Base-by-base conservation (phyloP, 2,888 invertebrate species). In the Tribolium freemani region DNA sequence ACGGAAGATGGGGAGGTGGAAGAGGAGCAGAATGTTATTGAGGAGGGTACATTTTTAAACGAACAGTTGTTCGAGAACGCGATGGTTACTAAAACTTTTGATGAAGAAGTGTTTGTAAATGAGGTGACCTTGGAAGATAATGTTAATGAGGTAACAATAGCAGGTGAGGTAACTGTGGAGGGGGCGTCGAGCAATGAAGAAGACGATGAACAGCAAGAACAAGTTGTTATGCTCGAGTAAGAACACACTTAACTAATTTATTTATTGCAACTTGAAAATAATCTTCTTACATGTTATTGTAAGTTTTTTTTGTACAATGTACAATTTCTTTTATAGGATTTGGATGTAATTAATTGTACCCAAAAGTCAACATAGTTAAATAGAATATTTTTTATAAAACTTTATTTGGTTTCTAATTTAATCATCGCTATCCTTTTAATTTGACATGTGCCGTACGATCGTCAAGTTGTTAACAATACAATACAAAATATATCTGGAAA, bases 121-220 rank as follows among this genome's bases (percentile, higher is more conserved):
- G 86, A 86, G 76, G 85, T 86, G 21, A 86, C 86, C 31, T 79
- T 86, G 69, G 86, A 86, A 61, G 85, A 84, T 70, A 81, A 83
- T 58, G 81, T 81, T 4, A 83, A 84, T 68, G 84, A 84, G 73
- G 82, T 84, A 44, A 83, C 83, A 26, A 81, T 84, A 4, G 83
- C 82, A 56, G 83, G 83, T 63, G 81, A 82, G 69, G 77, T 81
- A 16, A 77, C 69, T 16, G 45, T 71, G 10, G 73, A 76, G 30
- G 67, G 11, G 10, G 31, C 61, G 10, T 46, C 46, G 1, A 61
- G 21, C 8, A 57, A 51, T 16, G 72, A 69, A 60, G 70, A 72
- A 11, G 57, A 63, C 45, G 70, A 73, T 13, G 60, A 63, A 57
- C 51, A 60, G 46, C 61, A 64, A 16, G 70, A 73, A 30, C 44